Conservation (phyloP, 2,888 invertebrate species). For the Drosophila engyochracea region DNA sequence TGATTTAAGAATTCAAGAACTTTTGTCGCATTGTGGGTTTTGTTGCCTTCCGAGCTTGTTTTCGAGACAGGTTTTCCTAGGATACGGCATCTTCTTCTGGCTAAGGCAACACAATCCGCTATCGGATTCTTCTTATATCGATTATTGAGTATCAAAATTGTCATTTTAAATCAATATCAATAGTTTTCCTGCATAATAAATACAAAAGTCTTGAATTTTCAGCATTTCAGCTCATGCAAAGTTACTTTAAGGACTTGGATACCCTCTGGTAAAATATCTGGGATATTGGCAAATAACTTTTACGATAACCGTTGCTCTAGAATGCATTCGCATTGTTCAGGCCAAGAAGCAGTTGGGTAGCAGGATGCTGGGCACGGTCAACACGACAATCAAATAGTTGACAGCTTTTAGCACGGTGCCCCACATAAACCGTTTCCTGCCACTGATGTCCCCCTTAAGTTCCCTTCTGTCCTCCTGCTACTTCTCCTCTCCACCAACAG, state of each 20-base stretch:
- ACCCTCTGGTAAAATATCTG: not conserved
- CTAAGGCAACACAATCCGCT: not conserved
- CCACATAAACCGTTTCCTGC: slow-evolving; percentile 47
- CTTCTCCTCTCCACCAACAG: not conserved
- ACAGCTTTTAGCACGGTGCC: slow-evolving; percentile 52
- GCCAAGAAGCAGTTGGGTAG: slow-evolving; percentile 21
- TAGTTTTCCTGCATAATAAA: not conserved
- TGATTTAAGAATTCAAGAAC: not conserved
- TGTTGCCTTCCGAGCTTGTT: not conserved
- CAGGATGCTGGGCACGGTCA: slow-evolving; percentile 24
- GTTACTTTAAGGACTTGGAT: not conserved
- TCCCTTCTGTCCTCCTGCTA: not conserved
- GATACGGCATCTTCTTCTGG: not conserved
- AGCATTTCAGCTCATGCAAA: not conserved
- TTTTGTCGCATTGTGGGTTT: not conserved
- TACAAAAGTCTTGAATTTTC: not conserved
- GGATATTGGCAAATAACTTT: slow-evolving; percentile 1
- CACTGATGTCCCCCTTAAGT: not conserved
- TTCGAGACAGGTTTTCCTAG: not conserved
- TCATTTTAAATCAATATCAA: not conserved
- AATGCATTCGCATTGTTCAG: slow-evolving; percentile 6
- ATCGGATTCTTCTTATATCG: not conserved
- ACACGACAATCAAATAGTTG: slow-evolving; percentile 56
- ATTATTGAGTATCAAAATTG: not conserved
- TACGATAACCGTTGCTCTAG: slow-evolving; percentile 6